Evolutionary conservation across 2,797 vertebrate species (phyloP), one percentile per base, ranked within the genome.

Genomic region (Coregonus ussuriensis): DNA sequence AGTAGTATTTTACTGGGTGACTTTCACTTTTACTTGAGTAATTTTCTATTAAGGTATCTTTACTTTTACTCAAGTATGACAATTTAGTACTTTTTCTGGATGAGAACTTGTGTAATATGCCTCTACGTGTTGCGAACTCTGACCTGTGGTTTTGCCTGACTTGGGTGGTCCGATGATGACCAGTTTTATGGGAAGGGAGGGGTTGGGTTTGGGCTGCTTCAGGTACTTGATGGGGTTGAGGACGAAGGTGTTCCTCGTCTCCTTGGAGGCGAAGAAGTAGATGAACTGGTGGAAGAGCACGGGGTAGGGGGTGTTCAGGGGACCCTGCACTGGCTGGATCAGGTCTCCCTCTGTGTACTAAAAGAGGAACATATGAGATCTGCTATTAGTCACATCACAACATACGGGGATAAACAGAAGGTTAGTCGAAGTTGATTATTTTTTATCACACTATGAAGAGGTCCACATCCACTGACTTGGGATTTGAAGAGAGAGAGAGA

Each of bases 121-220:
- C n/a, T 62, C 1, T 62, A n/a, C 21, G n/a, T 51, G 59, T 25
- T 18, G 6, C 15, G 29, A 16, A 69, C 21, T 69, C 79, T 80
- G 79, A 99, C 98, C 92, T 84, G 96, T 96, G 63, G 95, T 98
- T 93, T 98, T 99, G 74, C 98, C 98, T 81, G 97, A 98, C 91
- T 98, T 99, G 72, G 97, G 96, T 80, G 96, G 96, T 74, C 98
- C 98, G 71, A 95, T 89, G 14, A 99, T 79, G 68, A 94, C 95
- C 75, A 99, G 88, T 93, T 92, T 96, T 78, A 99, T 75, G 74
- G 97, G 96, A 63, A 96, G 87, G 25, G 91, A 79, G 2, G 89
- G 85, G 15, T 83, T 92, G 73, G 97, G 96, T 87, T 95, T 97
- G 59, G 93, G 91, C 84, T 98, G 97, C 81, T 80, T 83, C 66